Conservation (phyloP, 1,140 invertebrate species). For the Planococcus citri region DNA sequence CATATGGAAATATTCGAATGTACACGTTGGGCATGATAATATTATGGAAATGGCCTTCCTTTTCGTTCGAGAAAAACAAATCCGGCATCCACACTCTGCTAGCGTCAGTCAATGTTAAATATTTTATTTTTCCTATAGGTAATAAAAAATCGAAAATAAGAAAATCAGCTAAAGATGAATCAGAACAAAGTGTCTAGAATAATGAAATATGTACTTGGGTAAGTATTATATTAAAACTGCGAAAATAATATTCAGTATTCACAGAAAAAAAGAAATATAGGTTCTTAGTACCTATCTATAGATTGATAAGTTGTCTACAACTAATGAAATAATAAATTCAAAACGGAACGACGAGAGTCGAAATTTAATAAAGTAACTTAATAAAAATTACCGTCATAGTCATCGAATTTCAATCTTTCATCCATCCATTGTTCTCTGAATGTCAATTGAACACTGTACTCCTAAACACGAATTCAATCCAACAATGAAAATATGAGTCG, state of each 20-base stretch:
- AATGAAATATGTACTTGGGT: no score
- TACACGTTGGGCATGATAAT: constrained; percentile 97
- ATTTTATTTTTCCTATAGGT: constrained; percentile 62
- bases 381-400: constrained; percentile 55
- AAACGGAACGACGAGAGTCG: no score
- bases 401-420: constrained; percentile 78
- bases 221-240: no score
- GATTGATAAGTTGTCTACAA: no score
- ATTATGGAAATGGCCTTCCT: constrained; percentile 92
- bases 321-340: no score
- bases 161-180: no score
- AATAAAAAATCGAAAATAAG: background rate
- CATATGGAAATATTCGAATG: constrained; percentile 88
- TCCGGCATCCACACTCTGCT: constrained; percentile 94
- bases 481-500: no score
- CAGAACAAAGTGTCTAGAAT: no score
- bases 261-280: no score
- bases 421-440: constrained; percentile 94
- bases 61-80: constrained; percentile 94
- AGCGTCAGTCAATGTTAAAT: constrained; percentile 81
- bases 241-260: no score
- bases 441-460: constrained; percentile 90
- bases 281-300: no score
- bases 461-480: constrained; percentile 40
- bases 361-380: no score